Conservation (phyloP, 2,888 invertebrate genomes). For the Furcula furcula region DNA sequence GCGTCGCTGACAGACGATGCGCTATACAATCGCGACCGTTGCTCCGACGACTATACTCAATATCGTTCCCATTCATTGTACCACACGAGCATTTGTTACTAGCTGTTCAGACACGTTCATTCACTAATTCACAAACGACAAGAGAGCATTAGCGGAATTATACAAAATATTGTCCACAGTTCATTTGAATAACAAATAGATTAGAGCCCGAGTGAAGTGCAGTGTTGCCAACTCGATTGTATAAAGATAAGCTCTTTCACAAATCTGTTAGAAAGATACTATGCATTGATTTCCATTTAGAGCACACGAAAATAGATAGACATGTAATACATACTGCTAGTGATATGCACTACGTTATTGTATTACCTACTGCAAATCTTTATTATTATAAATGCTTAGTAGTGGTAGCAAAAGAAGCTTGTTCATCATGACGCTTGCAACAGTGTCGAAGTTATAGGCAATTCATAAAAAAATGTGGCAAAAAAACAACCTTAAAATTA, state of each 20-base stretch:
- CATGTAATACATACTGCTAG: no score
- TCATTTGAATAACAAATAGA: conserved; percentile 21
- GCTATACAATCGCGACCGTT: conserved; percentile 59
- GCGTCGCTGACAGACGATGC: conserved; percentile 54
- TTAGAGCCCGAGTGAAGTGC: conserved; percentile 13
- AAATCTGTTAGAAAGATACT: no score
- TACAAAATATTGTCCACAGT: conserved; percentile 21
- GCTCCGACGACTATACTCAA: conserved; percentile 48
- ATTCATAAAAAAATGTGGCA: no score
- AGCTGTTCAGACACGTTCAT: conserved; percentile 4
- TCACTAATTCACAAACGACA: background rate
- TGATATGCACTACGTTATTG: no score
- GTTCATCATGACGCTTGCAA: no score
- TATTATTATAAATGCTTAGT: no score
- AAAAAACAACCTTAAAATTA: no score
- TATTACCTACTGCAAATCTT: no score
- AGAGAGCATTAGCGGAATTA: conserved; percentile 19
- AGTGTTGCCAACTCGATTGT: conserved; percentile 9
- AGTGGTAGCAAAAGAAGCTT: no score
- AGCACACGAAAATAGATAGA: no score
- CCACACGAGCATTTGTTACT: conserved; percentile 14
- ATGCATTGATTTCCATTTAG: no score
- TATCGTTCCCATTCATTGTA: conserved; percentile 51
- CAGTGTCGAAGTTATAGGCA: no score
- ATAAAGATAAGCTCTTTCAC: background rate